Evolutionary conservation across 2,888 invertebrate genomes (phyloP).

Genomic region (Aleiodes testaceus): DNA sequence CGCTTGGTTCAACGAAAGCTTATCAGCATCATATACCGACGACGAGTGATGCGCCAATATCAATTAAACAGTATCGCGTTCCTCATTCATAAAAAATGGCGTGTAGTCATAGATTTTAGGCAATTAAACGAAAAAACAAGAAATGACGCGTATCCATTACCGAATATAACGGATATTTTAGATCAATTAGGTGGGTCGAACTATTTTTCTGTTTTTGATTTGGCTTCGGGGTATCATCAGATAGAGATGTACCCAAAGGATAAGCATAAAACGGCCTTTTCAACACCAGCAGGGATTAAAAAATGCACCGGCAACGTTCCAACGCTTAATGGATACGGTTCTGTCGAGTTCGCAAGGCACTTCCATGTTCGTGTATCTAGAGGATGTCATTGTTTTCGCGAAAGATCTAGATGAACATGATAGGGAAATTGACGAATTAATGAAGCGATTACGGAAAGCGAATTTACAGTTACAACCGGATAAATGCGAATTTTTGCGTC

Average conservation of each 20-base stretch:
- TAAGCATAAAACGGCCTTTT: slow-evolving; percentile 22
- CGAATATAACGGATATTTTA: too few relatives aligned
- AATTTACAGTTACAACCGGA: slow-evolving; percentile 35
- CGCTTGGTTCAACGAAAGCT: background rate
- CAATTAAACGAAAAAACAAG: slow-evolving; percentile 45
- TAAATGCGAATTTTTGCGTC: slow-evolving; percentile 23
- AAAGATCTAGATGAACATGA: slow-evolving; percentile 24
- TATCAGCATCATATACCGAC: slow-evolving; percentile 3
- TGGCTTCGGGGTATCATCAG: slow-evolving; percentile 37
- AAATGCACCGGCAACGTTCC: slow-evolving; percentile 28
- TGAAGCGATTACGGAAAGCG: slow-evolving; percentile 16
- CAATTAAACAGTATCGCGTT: slow-evolving; percentile 12
- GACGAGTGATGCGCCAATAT: background rate
- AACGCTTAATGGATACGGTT: slow-evolving; percentile 20
- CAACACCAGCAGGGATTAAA: slow-evolving; percentile 33
- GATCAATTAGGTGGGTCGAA: background rate
- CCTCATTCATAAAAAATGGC: slow-evolving; percentile 7
- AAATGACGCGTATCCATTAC: slow-evolving; percentile 39
- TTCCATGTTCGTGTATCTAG: slow-evolving; percentile 29
- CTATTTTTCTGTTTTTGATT: slow-evolving; percentile 7
- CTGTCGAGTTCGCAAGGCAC: slow-evolving; percentile 28
- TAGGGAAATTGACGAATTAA: background rate
- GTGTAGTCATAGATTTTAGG: slow-evolving; percentile 1
- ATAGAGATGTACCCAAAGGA: slow-evolving; percentile 31
- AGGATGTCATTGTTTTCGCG: slow-evolving; percentile 29